Evolutionary conservation across 2,888 invertebrate species (phyloP).

Genomic region (Linnaemya tessellans): DNA sequence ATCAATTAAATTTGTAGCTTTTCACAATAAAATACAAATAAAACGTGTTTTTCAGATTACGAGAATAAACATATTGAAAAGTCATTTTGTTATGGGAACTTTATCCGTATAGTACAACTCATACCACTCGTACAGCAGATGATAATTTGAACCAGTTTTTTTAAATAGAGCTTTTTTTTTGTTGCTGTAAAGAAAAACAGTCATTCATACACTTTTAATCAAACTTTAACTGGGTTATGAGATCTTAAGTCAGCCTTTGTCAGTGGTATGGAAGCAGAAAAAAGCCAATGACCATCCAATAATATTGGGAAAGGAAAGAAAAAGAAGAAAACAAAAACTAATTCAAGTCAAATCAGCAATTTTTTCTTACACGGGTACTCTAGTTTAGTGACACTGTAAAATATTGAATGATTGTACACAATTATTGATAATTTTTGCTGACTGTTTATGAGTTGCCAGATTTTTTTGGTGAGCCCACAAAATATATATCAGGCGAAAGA

Average conservation of each 20-base stretch:
- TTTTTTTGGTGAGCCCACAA: neutral
- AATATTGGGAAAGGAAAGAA: conserved; percentile 1
- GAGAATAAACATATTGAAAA: conserved; percentile 23
- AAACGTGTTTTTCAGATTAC: conserved; percentile 49
- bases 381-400: conserved; percentile 32
- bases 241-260: conserved; percentile 39
- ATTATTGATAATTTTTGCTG: neutral
- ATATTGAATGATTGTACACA: neutral
- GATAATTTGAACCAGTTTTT: conserved; percentile 50
- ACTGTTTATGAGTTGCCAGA: neutral
- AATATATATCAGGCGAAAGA: too few species aligned
- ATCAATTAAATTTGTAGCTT: conserved; percentile 29
- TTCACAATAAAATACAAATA: conserved; percentile 22
- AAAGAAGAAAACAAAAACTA: neutral
- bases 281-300: conserved; percentile 45
- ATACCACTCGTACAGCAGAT: conserved; percentile 17
- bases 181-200: conserved; percentile 43
- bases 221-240: conserved; percentile 63
- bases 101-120: neutral
- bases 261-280: conserved; percentile 22
- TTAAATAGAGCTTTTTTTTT: conserved; percentile 4
- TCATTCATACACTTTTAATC: conserved; percentile 44
- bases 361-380: conserved; percentile 13
- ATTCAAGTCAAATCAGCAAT: conserved; percentile 21
- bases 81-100: conserved; percentile 38